phyloP scores from a whole-genome alignment of 2,888 invertebrate genomes.

The Melanargia galathea region DNA sequence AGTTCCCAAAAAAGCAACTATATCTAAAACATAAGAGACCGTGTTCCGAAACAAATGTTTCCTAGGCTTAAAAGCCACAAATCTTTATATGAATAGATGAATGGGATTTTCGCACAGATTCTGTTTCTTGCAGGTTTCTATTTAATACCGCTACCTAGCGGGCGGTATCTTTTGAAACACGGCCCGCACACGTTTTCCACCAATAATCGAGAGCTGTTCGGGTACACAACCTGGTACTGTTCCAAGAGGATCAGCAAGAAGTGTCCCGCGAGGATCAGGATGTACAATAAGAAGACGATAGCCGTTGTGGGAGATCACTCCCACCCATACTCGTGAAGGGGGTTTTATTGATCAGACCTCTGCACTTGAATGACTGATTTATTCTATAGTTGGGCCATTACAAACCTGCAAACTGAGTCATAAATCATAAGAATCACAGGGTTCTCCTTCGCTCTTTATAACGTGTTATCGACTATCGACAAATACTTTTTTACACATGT shows the following conservation, averaged over 20 bases:
- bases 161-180: conserved; percentile 45
- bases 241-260: conserved; percentile 46
- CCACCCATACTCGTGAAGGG: conserved; percentile 30
- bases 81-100: too few relatives aligned
- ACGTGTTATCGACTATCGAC: too few relatives aligned
- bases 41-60: too few relatives aligned
- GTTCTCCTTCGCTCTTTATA: too few relatives aligned
- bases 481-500: too few relatives aligned
- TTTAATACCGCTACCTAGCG: conserved; percentile 44
- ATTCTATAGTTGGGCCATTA: too few relatives aligned
- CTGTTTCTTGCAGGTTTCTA: conserved; percentile 35
- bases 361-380: neutral
- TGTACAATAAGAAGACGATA: conserved; percentile 35
- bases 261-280: conserved; percentile 43
- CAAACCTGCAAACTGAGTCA: too few relatives aligned
- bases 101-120: neutral
- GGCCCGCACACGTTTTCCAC: conserved; percentile 45
- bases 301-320: conserved; percentile 40
- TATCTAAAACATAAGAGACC: too few relatives aligned
- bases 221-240: conserved; percentile 47
- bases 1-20: too few relatives aligned
- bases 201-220: conserved; percentile 39
- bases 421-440: too few relatives aligned
- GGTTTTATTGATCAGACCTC: neutral
- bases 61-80: too few relatives aligned